Evolutionary conservation across 2,797 vertebrate genomes (phyloP).

Genomic region (Sebastolobus alascanus): DNA sequence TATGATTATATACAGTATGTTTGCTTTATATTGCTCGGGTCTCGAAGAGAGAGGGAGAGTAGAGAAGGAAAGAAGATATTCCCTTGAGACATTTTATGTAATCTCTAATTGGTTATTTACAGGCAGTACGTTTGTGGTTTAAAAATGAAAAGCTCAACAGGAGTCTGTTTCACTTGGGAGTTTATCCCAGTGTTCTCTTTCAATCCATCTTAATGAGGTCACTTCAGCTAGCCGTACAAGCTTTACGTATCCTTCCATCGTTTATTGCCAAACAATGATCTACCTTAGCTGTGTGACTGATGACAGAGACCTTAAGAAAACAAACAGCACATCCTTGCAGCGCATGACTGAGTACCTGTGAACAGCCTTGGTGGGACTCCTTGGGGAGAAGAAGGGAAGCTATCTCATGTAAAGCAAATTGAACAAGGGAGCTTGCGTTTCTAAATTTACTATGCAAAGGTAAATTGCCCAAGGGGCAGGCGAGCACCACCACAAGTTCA

Average conservation of each 20-base stretch:
- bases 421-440: slow-evolving; percentile 50
- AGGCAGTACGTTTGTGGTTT: slow-evolving; percentile 4
- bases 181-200: slow-evolving; percentile 33
- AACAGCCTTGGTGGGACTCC: slow-evolving; percentile 42
- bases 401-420: slow-evolving; percentile 63
- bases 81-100: slow-evolving; percentile 42
- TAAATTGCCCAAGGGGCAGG: slow-evolving; percentile 57
- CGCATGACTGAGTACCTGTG: slow-evolving; percentile 37
- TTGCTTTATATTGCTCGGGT: slow-evolving; percentile 32
- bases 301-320: slow-evolving; percentile 45
- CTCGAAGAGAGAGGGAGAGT: slow-evolving; percentile 9
- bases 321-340: slow-evolving; percentile 42
- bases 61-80: slow-evolving; percentile 3
- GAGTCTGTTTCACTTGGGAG: slow-evolving; percentile 19
- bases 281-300: slow-evolving; percentile 42
- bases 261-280: slow-evolving; percentile 64
- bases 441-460: slow-evolving; percentile 63
- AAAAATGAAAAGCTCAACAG: slow-evolving; percentile 33
- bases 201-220: slow-evolving; percentile 57
- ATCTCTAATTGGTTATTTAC: slow-evolving; percentile 60
- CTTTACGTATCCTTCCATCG: slow-evolving; percentile 40
- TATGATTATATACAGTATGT: slow-evolving; percentile 31
- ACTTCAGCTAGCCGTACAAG: slow-evolving; percentile 20
- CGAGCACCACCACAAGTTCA: slow-evolving; percentile 35
- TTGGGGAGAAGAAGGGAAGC: slow-evolving; percentile 42